Percentiles rank a stretch among this genome's conserved stretches.
Conservation (phyloP, 2,113 vertebrate species). For the Bujurquina vittata region DNA sequence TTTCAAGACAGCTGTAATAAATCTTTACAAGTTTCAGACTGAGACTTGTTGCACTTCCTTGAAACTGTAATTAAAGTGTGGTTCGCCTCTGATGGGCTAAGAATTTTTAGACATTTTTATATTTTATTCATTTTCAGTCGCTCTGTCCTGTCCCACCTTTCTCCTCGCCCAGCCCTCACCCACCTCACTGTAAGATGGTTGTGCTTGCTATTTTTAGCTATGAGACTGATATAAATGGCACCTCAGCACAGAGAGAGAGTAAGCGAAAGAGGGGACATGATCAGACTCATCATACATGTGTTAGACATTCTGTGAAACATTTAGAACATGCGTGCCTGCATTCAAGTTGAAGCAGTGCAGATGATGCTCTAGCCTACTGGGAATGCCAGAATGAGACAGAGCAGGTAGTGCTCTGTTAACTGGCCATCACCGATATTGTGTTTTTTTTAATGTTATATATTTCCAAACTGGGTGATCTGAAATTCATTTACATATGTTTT, state of each 20-base stretch:
- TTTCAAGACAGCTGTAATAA: background rate
- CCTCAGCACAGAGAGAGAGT: constrained; percentile 53
- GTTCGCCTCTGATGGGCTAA: background rate
- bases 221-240: constrained; percentile 72
- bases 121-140: background rate
- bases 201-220: constrained; percentile 77
- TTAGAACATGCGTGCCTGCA: background rate
- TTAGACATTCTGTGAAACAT: constrained; percentile 27
- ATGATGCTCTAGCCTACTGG: background rate
- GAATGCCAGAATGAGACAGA: background rate
- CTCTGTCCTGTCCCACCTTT: constrained; percentile 20
- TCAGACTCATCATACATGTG: constrained; percentile 32
- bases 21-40: background rate
- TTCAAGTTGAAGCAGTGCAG: background rate
- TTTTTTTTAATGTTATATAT: no score
- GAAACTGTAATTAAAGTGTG: background rate
- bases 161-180: constrained; percentile 39
- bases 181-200: constrained; percentile 62
- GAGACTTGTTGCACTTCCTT: background rate
- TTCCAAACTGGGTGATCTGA: no score
- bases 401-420: background rate
- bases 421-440: background rate
- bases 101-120: background rate
- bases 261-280: constrained; percentile 53
- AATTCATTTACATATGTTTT: no score